Percentiles rank a stretch among this genome's conserved stretches.
Conservation (phyloP, 2,888 invertebrate genomes). For the Luperina testacea region DNA sequence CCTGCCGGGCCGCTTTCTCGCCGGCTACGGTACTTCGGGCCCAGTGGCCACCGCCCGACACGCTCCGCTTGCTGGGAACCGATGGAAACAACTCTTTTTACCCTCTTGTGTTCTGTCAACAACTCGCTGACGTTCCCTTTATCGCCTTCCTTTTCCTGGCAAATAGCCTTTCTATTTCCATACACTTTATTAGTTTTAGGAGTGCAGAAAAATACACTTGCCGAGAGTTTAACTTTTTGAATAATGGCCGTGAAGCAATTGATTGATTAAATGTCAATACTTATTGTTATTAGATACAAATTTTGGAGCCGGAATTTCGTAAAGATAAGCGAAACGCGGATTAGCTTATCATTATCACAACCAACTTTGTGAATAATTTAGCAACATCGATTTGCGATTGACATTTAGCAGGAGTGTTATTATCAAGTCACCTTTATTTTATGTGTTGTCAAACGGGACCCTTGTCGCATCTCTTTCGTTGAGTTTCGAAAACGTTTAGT, state of each 20-base stretch:
- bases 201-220: not conserved
- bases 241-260: conserved; percentile 22
- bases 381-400: conserved; percentile 28
- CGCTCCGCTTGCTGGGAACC: conserved; percentile 68
- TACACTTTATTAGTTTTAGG: not conserved
- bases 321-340: conserved; percentile 48
- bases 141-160: not conserved
- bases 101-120: conserved; percentile 27
- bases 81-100: conserved; percentile 25
- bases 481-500: conserved; percentile 71
- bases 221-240: not conserved
- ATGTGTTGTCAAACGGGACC: not conserved
- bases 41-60: conserved; percentile 49
- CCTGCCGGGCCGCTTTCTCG: conserved; percentile 63
- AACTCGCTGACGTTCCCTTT: not conserved
- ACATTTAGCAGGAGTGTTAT: conserved; percentile 12
- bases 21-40: conserved; percentile 22
- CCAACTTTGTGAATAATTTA: conserved; percentile 46
- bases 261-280: conserved; percentile 47
- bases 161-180: conserved; percentile 21
- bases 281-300: conserved; percentile 44
- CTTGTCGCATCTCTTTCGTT: conserved; percentile 26
- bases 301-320: conserved; percentile 55
- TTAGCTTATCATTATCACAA: conserved; percentile 60
- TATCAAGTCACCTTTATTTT: conserved; percentile 13